A percentile compares a stretch with the other conserved stretches of the same genome.
Evolutionary conservation across 2,113 vertebrate genomes (phyloP).

Genomic region (Myrmophylax atrothorax): DNA sequence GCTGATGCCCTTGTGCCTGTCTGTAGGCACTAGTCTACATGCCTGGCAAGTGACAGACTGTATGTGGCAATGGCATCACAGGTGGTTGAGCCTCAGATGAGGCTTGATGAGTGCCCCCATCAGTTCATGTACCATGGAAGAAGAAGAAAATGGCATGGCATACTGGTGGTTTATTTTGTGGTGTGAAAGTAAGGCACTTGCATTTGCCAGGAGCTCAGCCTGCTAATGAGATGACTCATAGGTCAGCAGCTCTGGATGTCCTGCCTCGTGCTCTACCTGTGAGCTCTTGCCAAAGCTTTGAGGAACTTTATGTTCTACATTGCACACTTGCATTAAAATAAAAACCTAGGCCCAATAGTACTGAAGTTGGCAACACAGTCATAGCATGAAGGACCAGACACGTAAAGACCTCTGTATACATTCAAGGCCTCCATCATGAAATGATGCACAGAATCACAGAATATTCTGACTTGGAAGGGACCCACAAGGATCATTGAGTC

Average conservation of each 20-base stretch:
- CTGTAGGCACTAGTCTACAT: neutral
- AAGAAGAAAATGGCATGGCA: neutral
- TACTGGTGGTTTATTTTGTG: neutral
- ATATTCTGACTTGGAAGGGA: neutral
- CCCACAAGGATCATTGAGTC: neutral
- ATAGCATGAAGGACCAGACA: neutral
- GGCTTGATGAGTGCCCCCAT: neutral
- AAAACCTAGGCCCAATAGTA: neutral
- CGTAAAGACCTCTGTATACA: neutral
- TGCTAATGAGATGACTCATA: neutral
- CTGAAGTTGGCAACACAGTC: neutral
- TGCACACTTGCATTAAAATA: neutral
- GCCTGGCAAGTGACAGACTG: neutral
- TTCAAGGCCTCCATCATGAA: neutral
- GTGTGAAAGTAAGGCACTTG: neutral
- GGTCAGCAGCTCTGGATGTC: neutral
- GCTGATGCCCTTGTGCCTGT: neutral
- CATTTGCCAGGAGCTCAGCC: neutral
- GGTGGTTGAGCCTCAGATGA: neutral
- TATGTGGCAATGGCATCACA: neutral
- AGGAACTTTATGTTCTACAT: neutral
- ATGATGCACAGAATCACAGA: neutral
- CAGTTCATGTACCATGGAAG: fast-evolving
- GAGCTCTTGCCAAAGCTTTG: neutral
- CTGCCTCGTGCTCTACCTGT: neutral